Percentiles rank a stretch among this genome's conserved stretches.
These are phyloP conservation scores for Ailuropoda melanoleuca DNA, from an alignment of 2,113 vertebrate species.

Conservation along the genomic window DNA sequence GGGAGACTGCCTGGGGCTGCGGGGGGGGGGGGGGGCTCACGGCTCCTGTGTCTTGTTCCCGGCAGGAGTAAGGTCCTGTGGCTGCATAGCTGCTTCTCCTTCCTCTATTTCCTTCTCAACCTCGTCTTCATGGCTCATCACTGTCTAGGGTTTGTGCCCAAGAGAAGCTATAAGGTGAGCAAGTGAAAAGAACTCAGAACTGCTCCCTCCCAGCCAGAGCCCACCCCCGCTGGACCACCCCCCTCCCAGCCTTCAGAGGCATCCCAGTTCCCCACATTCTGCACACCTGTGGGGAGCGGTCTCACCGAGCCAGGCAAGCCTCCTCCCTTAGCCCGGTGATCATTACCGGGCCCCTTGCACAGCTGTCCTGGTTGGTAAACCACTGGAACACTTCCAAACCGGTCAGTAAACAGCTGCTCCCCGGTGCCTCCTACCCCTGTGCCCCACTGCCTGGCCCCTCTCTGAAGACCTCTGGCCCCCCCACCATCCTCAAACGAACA, in stretches of 20 bases:
- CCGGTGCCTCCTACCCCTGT: background rate
- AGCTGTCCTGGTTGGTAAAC: background rate
- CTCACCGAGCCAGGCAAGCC: background rate
- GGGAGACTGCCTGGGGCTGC: background rate
- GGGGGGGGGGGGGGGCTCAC: background rate
- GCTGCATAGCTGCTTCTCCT: constrained; percentile 94
- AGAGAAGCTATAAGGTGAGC: constrained; percentile 92
- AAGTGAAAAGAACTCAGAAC: background rate
- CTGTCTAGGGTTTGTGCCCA: constrained; percentile 90
- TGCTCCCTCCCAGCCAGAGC: rapidly evolving
- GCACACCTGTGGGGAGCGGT: rapidly evolving
- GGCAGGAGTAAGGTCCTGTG: constrained; percentile 93
- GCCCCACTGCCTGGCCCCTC: background rate
- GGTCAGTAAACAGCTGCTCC: background rate
- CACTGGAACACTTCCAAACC: background rate
- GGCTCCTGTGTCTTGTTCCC: background rate
- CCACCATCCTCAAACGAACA: background rate
- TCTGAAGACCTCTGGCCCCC: background rate
- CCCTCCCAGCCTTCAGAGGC: background rate
- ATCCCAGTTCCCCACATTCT: background rate
- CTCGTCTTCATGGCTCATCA: constrained; percentile 94
- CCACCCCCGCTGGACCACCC: rapidly evolving
- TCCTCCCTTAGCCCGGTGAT: background rate
- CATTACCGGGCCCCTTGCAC: background rate
- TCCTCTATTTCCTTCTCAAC: constrained; percentile 95